phyloP scores from a whole-genome alignment of 2,888 invertebrate genomes.

The Pachydiplax longipennis region DNA sequence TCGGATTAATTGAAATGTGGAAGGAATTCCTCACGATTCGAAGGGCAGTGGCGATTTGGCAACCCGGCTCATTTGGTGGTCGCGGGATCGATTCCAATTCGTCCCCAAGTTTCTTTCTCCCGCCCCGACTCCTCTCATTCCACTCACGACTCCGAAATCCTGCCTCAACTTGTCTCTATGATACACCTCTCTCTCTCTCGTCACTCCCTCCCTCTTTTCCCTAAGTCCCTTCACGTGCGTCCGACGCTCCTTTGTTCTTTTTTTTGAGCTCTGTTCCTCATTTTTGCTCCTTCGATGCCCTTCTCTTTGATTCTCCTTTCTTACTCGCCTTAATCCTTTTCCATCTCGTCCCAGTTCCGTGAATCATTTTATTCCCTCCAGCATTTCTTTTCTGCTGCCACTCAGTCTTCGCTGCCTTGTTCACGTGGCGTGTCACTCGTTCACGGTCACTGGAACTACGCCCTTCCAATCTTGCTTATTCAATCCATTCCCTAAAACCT shows the following conservation, averaged over 20 bases:
- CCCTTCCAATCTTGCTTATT: too few relatives aligned
- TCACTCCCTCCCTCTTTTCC: neutral
- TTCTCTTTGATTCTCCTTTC: neutral
- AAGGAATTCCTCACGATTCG: neutral
- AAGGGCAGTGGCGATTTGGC: neutral
- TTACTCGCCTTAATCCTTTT: neutral
- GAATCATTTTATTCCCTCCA: too few relatives aligned
- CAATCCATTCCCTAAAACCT: too few relatives aligned
- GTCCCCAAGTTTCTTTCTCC: neutral
- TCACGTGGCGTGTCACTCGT: too few relatives aligned
- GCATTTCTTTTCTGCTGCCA: too few relatives aligned
- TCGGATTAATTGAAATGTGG: neutral
- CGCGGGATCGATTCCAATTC: constrained; percentile 1
- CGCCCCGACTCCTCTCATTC: neutral
- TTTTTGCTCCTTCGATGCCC: neutral
- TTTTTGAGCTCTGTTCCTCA: neutral
- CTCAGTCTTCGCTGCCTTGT: too few relatives aligned
- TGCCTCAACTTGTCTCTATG: neutral
- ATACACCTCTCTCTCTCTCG: neutral
- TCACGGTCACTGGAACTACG: too few relatives aligned
- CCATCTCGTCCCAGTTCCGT: neutral
- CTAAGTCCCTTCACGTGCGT: neutral
- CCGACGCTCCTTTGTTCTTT: neutral
- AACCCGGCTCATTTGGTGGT: neutral
- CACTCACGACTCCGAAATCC: neutral